Evolutionary conservation across 2,888 invertebrate genomes (phyloP).

Genomic region (Iselma pallidipennis): DNA sequence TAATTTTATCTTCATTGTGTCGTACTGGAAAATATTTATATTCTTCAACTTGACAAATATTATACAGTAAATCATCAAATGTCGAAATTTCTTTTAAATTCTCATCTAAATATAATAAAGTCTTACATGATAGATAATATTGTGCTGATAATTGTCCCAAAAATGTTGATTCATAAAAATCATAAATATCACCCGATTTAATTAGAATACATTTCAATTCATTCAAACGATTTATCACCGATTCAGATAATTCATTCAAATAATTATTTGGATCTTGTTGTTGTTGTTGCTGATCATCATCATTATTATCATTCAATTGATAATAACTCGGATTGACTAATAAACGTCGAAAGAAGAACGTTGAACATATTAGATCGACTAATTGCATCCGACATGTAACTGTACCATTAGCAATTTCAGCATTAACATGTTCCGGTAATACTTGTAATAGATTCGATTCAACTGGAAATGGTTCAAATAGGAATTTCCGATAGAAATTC

Average conservation of each 20-base stretch:
- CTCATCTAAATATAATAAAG: constrained; percentile 81
- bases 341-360: constrained; percentile 93
- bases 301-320: constrained; percentile 64
- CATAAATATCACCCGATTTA: constrained; percentile 49
- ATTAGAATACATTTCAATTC: constrained; percentile 75
- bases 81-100: constrained; percentile 66
- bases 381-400: constrained; percentile 91
- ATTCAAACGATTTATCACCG: constrained; percentile 71
- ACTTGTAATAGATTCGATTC: constrained; percentile 93
- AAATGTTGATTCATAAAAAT: constrained; percentile 68
- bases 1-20: constrained; percentile 95
- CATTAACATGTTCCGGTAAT: constrained; percentile 95
- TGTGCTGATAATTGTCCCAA: constrained; percentile 94
- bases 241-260: constrained; percentile 81
- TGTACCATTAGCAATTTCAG: constrained; percentile 94
- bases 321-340: constrained; percentile 93
- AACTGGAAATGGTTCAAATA: constrained; percentile 99
- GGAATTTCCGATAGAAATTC: constrained; percentile 97
- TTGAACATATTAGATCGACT: constrained; percentile 97
- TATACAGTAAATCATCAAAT: constrained; percentile 73
- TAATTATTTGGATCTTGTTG: constrained; percentile 71
- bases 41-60: constrained; percentile 85
- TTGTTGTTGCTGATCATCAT: constrained; percentile 56
- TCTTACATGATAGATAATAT: constrained; percentile 93
- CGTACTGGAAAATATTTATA: constrained; percentile 93